A percentile compares a stretch with the other conserved stretches of the same genome.
These are phyloP conservation scores for Ricordea florida DNA, from an alignment of 92 coral and sea anemone species.

Conservation along the genomic window DNA sequence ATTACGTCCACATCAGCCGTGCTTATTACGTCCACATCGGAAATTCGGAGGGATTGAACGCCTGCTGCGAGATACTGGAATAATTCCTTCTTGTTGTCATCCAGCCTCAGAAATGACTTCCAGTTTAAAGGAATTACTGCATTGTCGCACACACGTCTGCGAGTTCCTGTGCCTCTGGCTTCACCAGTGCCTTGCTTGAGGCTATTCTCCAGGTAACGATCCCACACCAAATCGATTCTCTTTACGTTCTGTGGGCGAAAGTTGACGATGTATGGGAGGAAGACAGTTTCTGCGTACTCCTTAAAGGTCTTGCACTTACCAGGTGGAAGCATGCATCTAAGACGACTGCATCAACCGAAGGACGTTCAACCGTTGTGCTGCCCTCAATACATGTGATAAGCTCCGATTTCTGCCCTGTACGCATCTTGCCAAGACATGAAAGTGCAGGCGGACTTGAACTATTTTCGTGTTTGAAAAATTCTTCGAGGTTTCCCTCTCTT, in stretches of 20 bases:
- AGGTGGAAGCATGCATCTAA: conserved; percentile 54
- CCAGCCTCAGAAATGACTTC: too few relatives aligned
- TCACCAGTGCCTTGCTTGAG: conserved; percentile 1
- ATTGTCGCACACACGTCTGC: too few relatives aligned
- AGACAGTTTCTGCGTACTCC: conserved; percentile 46
- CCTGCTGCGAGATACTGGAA: too few relatives aligned
- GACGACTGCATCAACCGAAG: conserved; percentile 49
- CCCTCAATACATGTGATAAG: conserved; percentile 42
- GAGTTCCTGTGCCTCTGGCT: too few relatives aligned
- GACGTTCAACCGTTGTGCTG: background rate
- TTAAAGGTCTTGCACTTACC: conserved; percentile 48
- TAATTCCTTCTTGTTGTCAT: too few relatives aligned
- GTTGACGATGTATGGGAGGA: conserved; percentile 35
- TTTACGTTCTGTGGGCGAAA: conserved; percentile 26
- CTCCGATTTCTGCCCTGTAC: conserved; percentile 41
- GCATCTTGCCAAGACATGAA: conserved; percentile 25
- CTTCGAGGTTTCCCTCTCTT: conserved; percentile 44
- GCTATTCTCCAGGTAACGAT: conserved; percentile 16
- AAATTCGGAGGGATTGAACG: too few relatives aligned
- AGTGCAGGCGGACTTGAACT: conserved; percentile 45
- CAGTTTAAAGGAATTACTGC: too few relatives aligned
- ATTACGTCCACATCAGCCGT: too few relatives aligned
- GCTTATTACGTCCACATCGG: too few relatives aligned
- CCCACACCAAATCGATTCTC: conserved; percentile 21
- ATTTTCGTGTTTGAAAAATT: conserved; percentile 51